Conservation (phyloP, 2,113 vertebrate genomes). For the Thunnus thynnus region DNA sequence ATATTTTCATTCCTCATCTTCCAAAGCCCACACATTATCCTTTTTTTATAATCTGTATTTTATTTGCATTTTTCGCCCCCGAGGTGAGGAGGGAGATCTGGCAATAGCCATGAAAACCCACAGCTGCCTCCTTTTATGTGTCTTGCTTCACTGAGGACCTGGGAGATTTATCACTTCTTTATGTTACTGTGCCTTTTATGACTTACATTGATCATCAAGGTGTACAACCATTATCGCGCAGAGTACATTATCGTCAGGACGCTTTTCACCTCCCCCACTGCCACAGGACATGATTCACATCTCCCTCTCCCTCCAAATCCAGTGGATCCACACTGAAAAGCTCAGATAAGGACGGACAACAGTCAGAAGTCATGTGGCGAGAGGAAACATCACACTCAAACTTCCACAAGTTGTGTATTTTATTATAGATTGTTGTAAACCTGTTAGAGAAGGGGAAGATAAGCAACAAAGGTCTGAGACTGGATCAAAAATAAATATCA, state of each 20-base stretch:
- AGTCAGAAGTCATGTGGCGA: not conserved
- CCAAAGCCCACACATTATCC: constrained; percentile 67
- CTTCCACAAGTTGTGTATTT: not conserved
- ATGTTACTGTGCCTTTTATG: constrained; percentile 69
- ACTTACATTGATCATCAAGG: constrained; percentile 77
- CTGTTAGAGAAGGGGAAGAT: too few species aligned
- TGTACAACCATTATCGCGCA: constrained; percentile 60
- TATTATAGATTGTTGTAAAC: not conserved
- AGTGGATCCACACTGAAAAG: not conserved
- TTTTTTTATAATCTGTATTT: constrained; percentile 74
- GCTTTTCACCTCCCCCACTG: constrained; percentile 18
- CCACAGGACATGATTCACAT: constrained; percentile 29
- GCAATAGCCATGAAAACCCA: constrained; percentile 57
- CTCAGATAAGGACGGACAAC: constrained; percentile 10
- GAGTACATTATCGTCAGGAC: constrained; percentile 57
- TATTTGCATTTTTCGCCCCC: constrained; percentile 65
- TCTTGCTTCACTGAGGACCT: constrained; percentile 60
- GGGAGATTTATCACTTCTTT: constrained; percentile 62
- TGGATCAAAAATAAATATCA: not conserved
- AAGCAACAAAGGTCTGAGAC: too few species aligned
- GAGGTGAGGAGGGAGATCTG: constrained; percentile 56
- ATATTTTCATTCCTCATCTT: constrained; percentile 74
- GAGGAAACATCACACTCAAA: not conserved
- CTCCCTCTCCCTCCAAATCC: constrained; percentile 12
- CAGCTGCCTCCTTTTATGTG: constrained; percentile 63